phyloP scores from a whole-genome alignment of 2,888 invertebrate species.

The Drosophila mayaguana region DNA sequence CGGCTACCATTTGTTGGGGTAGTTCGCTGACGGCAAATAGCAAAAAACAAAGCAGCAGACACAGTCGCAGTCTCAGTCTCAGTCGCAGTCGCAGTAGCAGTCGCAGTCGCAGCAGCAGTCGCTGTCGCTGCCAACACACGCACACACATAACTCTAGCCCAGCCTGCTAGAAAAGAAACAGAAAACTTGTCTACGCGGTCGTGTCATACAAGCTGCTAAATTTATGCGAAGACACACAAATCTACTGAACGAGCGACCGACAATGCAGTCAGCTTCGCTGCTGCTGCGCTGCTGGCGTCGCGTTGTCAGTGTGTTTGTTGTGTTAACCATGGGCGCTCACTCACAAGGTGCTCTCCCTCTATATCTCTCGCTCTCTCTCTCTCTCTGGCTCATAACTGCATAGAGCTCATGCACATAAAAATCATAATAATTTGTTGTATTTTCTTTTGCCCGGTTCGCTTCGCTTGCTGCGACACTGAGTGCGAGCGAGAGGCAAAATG shows the following conservation, averaged over 20 bases:
- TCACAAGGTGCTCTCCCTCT: neutral
- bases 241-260: slow-evolving; percentile 83
- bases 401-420: slow-evolving; percentile 52
- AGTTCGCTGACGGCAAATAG: slow-evolving; percentile 70
- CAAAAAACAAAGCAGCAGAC: slow-evolving; percentile 33
- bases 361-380: slow-evolving; percentile 8
- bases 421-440: slow-evolving; percentile 59
- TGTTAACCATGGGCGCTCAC: slow-evolving; percentile 18
- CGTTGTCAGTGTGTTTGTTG: slow-evolving; percentile 24
- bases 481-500: slow-evolving; percentile 27
- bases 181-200: slow-evolving; percentile 73
- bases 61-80: slow-evolving; percentile 3
- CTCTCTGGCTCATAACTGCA: slow-evolving; percentile 46
- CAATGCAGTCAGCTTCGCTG: slow-evolving; percentile 55
- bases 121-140: neutral
- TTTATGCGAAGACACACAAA: slow-evolving; percentile 84
- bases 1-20: slow-evolving; percentile 74
- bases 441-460: slow-evolving; percentile 64
- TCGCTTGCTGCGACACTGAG: slow-evolving; percentile 4
- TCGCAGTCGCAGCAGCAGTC: neutral
- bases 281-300: slow-evolving; percentile 40
- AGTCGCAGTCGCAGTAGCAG: neutral
- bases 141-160: neutral
- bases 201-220: slow-evolving; percentile 80
- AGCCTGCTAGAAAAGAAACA: slow-evolving; percentile 27